Evolutionary conservation across 2,113 vertebrate genomes (phyloP).

Genomic region (Isurus oxyrinchus): DNA sequence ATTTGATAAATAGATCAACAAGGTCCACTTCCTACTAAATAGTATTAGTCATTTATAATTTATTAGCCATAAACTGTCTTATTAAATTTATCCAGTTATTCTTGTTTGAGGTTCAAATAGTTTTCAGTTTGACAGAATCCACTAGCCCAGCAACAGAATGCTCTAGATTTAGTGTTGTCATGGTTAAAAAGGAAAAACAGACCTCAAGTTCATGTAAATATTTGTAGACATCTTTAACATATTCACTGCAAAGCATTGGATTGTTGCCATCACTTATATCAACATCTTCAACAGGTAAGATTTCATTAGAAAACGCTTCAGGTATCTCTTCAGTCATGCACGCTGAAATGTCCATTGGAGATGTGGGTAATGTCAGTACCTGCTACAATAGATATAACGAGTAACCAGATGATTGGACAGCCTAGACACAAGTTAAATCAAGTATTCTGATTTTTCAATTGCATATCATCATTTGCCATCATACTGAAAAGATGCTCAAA

Average conservation of each 20-base stretch:
- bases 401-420: background rate
- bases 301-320: slow-evolving; percentile 31
- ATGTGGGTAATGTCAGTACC: background rate
- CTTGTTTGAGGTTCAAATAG: no score
- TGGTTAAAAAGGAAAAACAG: background rate
- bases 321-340: background rate
- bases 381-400: background rate
- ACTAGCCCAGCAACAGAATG: no score
- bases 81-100: background rate
- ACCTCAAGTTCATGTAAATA: slow-evolving; percentile 39
- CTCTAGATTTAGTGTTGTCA: background rate
- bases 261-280: slow-evolving; percentile 36
- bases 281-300: slow-evolving; percentile 36
- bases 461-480: background rate
- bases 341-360: background rate
- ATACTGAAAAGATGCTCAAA: background rate
- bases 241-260: slow-evolving; percentile 31
- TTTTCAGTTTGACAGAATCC: no score
- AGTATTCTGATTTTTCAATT: background rate
- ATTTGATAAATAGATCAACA: no score
- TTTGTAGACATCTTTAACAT: slow-evolving; percentile 39
- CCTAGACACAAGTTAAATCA: background rate
- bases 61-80: no score
- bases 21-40: no score
- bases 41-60: no score